Evolutionary conservation across 2,797 vertebrate genomes (phyloP), one percentile per base, ranked within the genome.

Genomic region (Nyctalus aviator): DNA sequence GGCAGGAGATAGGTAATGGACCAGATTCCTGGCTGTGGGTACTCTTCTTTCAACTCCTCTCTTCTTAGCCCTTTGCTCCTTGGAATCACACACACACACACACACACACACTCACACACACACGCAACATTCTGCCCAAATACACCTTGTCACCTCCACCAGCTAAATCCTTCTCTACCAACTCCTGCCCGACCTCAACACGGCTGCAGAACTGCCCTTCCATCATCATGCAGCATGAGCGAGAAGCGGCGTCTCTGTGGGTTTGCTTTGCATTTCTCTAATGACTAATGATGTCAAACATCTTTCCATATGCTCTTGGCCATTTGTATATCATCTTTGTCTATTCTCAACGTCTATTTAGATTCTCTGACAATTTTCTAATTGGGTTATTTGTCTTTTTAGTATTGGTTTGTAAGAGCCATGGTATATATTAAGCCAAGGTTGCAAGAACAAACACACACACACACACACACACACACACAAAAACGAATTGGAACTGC

Each of bases 381-480:
- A 66, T 48, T 59, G 37, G 48, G 18, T 35, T 62, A 11, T 91
- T 75, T 69, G 78, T 69, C 37, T 86, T 82, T 92, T 71, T 64
- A n/a, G 86, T 64, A 82, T 32, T 62, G 88, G 77, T 48, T 85
- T 88, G n/a, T 84, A 87, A 84, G 88, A 50, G 55, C 62, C 57
- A 3, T 4, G 46, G 25, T 46, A 66, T 66, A 71, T 79, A 90
- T 23, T 35, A 68, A 84, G 37, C 59, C 27, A 30, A 30, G 59
- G 12, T 62, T 62, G 27, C 59, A 62, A 62, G 12, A 62, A 62
- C 59, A 62, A 69, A 68, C 44, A 44, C 44, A 44, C 44, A 44
- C 8, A 44, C 8, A 72, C 10, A 44, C 44, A 62, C 59, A 62
- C 73, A 68, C 44, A 44, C 8, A 44, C 41, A 44, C 6, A 44